These are phyloP conservation scores for Drosophila differens DNA, from an alignment of 2,888 invertebrate species.

Conservation along the genomic window DNA sequence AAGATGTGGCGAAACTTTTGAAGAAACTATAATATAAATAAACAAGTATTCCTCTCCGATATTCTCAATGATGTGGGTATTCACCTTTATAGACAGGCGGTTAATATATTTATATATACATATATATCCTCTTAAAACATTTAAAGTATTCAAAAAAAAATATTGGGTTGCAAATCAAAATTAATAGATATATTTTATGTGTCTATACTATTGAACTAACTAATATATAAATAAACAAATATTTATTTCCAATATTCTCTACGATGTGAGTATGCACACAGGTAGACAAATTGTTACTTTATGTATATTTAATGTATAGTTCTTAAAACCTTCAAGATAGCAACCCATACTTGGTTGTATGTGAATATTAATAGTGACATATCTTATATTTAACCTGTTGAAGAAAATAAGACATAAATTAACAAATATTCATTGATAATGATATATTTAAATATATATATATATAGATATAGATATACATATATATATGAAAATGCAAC, in stretches of 20 bases:
- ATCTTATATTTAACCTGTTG: no score
- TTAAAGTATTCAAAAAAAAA: background rate
- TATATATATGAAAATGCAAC: no score
- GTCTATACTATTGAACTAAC: background rate
- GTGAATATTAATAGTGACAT: no score
- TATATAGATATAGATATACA: no score
- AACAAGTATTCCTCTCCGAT: background rate
- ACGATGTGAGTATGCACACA: background rate
- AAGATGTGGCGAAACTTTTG: background rate
- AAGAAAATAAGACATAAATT: no score
- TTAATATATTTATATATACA: background rate
- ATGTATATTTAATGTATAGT: background rate
- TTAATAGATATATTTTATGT: background rate
- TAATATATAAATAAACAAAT: background rate
- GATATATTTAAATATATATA: background rate
- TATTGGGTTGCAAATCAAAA: background rate
- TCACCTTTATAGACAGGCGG: background rate
- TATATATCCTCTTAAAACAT: background rate
- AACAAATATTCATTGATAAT: no score
- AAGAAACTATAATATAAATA: background rate
- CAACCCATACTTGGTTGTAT: no score
- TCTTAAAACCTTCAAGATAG: background rate
- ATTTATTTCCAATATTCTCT: background rate
- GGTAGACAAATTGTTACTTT: background rate
- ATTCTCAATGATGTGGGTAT: background rate